These are phyloP conservation scores for Acanthis flammea DNA, from an alignment of 2,797 vertebrate genomes.

Conservation along the genomic window DNA sequence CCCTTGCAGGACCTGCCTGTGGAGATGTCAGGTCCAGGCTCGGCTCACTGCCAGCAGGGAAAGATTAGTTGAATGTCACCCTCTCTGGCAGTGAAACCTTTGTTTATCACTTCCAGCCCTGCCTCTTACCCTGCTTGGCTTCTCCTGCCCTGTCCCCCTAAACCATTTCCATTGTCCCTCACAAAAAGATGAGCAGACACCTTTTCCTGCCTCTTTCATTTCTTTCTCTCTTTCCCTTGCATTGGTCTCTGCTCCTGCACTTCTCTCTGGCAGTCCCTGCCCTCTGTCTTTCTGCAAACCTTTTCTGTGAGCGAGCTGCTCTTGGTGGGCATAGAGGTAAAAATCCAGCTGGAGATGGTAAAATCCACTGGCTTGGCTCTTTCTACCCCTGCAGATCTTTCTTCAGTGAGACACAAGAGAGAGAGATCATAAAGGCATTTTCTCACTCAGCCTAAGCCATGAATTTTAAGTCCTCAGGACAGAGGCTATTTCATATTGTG, in stretches of 20 bases:
- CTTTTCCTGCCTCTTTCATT: not conserved
- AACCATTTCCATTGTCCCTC: not conserved
- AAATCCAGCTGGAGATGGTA: not conserved
- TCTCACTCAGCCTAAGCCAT: not conserved
- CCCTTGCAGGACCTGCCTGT: not conserved
- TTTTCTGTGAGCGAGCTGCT: not conserved
- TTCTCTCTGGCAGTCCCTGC: not conserved
- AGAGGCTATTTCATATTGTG: not conserved
- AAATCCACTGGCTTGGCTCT: not conserved
- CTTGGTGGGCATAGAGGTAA: not conserved
- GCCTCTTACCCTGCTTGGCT: not conserved
- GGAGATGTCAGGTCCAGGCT: not conserved
- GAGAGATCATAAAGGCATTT: not conserved
- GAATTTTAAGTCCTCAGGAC: constrained; percentile 15
- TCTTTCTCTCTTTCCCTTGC: not conserved
- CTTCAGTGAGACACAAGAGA: not conserved
- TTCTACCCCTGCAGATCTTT: not conserved
- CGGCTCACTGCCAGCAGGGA: not conserved
- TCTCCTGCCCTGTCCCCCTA: not conserved
- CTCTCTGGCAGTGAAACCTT: not conserved
- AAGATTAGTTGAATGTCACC: not conserved
- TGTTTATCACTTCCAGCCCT: not conserved
- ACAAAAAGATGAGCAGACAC: not conserved
- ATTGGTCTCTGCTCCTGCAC: not conserved
- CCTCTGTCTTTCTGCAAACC: not conserved